Evolutionary conservation across 1,140 invertebrate species (phyloP), one percentile per base, ranked within the genome.

Genomic region (Cotesia typhae): DNA sequence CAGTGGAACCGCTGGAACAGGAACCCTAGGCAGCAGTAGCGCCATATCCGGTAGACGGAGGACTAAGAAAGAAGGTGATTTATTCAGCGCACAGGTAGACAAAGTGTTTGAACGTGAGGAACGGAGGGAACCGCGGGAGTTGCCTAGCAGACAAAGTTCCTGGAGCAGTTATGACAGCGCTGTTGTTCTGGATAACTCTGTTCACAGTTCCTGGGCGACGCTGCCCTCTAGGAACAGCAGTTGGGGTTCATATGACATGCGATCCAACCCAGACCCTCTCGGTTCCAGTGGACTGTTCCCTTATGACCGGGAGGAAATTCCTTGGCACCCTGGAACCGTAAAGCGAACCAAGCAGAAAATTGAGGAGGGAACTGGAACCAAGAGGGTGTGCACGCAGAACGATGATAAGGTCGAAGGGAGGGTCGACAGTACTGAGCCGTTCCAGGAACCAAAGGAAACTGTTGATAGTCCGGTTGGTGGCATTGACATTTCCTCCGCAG

Each of bases 121-220:
- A 79, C 89, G 88, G 76, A 89, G 88, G 4, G 81, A 86, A 63
- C 78, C 80, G 35, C 84, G 77, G 77, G 83, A 71, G 74, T 82
- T 89, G 65, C 84, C 88, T 75, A 82, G 81, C 74, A 85, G 93
- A 28, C 92, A 94, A 79, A 93, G 91, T 82, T 94, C 93, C 3
- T 94, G 92, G 91, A 93, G 92, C 79, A 94, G 92, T 20, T 93
- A 92, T 83, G 92, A 94, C 82, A 93, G 92, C 80, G 92, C 92
- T 12, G 91, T 92, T 6, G 90, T 92, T 9, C 84, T 92, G 53
- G 88, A 89, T 72, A 88, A 87, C 70, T 94, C 92, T n/a, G 89
- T 94, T 28, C 92, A 95, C 81, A 93, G 92, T 76, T 95, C 94
- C 35, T 95, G 93, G 93, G 93, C 94, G 63, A 89, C 89, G 2